Percentiles rank a stretch among this genome's conserved stretches.
These are phyloP conservation scores for Drosophila kohkoa DNA, from an alignment of 1,140 invertebrate genomes.

Conservation along the genomic window DNA sequence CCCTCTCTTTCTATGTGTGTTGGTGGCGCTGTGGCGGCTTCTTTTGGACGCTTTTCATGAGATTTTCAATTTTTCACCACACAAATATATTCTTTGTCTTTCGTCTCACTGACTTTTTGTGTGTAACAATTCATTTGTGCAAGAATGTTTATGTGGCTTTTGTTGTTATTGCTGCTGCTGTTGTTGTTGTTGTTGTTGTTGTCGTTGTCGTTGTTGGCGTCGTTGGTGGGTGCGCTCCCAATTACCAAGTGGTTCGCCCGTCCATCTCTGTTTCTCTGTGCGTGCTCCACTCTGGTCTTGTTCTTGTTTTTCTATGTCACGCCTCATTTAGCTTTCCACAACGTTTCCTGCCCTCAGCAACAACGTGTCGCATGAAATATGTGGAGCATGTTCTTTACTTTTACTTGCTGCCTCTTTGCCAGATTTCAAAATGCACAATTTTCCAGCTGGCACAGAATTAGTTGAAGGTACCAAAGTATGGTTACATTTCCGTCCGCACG, in stretches of 20 bases:
- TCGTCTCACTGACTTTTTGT: constrained; percentile 17
- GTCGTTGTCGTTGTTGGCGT: constrained; percentile 36
- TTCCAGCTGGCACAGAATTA: constrained; percentile 25
- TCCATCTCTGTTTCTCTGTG: constrained; percentile 37
- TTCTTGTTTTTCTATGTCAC: constrained; percentile 67
- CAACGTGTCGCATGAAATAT: constrained; percentile 41
- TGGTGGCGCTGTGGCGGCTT: constrained; percentile 31
- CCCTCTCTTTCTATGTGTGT: neutral
- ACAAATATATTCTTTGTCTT: constrained; percentile 31
- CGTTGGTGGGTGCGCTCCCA: constrained; percentile 68
- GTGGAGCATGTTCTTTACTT: constrained; percentile 44
- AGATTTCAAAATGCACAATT: constrained; percentile 52
- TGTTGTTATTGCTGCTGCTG: constrained; percentile 9
- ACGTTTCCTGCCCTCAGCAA: constrained; percentile 25
- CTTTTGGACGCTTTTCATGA: constrained; percentile 42
- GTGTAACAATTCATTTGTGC: constrained; percentile 28
- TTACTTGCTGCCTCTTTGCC: constrained; percentile 34
- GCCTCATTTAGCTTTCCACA: constrained; percentile 81
- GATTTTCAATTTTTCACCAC: constrained; percentile 51
- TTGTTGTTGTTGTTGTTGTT: constrained; percentile 2
- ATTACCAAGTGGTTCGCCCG: constrained; percentile 54
- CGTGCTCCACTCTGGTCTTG: constrained; percentile 28
- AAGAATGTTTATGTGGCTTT: constrained; percentile 29
- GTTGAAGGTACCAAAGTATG: constrained; percentile 40
- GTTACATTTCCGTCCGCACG: constrained; percentile 36